Percentiles rank a stretch among this genome's conserved stretches.
Evolutionary conservation across 2,113 vertebrate species (phyloP).

Genomic region (Neogobius melanostomus): DNA sequence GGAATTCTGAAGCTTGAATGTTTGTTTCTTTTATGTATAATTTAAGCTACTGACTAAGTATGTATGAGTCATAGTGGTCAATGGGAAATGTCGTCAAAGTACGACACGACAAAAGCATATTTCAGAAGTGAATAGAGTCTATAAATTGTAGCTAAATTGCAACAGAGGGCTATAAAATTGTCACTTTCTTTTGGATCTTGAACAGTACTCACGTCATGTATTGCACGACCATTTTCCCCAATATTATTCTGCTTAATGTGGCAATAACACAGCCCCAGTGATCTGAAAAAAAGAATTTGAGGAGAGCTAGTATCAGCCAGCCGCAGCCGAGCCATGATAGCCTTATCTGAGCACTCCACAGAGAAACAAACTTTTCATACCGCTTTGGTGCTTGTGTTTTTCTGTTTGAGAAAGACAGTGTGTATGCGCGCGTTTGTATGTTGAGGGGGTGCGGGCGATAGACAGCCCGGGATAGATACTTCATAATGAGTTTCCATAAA

Average conservation of each 20-base stretch:
- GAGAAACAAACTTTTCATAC: conserved; percentile 69
- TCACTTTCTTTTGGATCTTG: conserved; percentile 23
- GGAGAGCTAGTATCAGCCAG: conserved; percentile 59
- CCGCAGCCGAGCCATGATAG: conserved; percentile 53
- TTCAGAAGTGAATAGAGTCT: conserved; percentile 9
- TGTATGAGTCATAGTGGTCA: too few relatives aligned
- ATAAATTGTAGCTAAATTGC: neutral
- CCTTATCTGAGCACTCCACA: conserved; percentile 70
- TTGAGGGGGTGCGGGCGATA: conserved; percentile 5
- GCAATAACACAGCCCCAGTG: conserved; percentile 48
- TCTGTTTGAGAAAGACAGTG: conserved; percentile 39
- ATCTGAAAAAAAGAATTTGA: conserved; percentile 55
- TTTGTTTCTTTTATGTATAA: neutral
- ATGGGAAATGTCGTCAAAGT: too few relatives aligned
- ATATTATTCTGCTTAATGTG: conserved; percentile 52
- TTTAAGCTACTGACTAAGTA: neutral
- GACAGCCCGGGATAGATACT: conserved; percentile 60
- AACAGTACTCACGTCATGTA: conserved; percentile 17
- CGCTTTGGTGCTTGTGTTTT: conserved; percentile 56
- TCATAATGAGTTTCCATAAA: conserved; percentile 70
- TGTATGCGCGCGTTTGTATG: conserved; percentile 16
- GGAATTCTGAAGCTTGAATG: neutral
- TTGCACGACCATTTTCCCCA: conserved; percentile 39
- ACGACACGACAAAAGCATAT: neutral
- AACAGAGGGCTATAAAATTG: conserved; percentile 10